Base-by-base conservation (phyloP, 30 jellyfish, hydroid and myxozoan species). In the Cassiopea andromeda region DNA sequence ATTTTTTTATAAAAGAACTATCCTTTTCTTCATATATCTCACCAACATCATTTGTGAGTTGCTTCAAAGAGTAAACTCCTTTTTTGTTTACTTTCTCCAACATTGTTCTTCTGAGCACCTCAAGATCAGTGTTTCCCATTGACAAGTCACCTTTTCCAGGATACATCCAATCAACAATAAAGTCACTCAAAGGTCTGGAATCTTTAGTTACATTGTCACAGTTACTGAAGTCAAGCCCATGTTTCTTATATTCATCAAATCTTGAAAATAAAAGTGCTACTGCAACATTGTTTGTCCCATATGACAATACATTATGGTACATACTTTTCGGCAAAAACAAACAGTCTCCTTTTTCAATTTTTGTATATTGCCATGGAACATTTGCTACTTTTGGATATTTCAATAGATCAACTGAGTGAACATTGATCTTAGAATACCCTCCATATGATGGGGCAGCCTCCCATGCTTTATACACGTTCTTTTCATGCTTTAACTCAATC, bases 71-170 rank as follows among this genome's bases (percentile, higher is more conserved):
- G 17, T 77, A 81, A 10, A 60, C 59, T 1, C 89, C 92, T 8
- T 73, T 64, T 38, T 64, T 81, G 27, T 89, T 74, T 15, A 66
- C 6, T 19, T 49, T 27, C 12, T 67, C 79, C 16, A 71, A 67
- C 92, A 89, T 60, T 15, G 66, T 48, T 15, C 1, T 60, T 16
- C 97, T 80, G 57, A 76, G 89, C 81, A 70, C 81, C 18, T 88
- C 90, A 59, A 93, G 88, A 16, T 93, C 98, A 7, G 94, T 83
- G 77, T 93, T 88, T 27, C 98, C 98, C 98, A 93, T 93, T 12
- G 93, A 58, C 94, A 93, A 72, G 60, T 70, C 91, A 13, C 98
- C 98, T 50, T 49, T 72, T 2, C 98, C 98, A 16, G 97, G 85
- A 67, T 93, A 93, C 92, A 80, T 74, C 98, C 98, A 93, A 68